These are phyloP conservation scores for Zaprionus nigranus DNA, from an alignment of 1,140 invertebrate species.

Conservation along the genomic window DNA sequence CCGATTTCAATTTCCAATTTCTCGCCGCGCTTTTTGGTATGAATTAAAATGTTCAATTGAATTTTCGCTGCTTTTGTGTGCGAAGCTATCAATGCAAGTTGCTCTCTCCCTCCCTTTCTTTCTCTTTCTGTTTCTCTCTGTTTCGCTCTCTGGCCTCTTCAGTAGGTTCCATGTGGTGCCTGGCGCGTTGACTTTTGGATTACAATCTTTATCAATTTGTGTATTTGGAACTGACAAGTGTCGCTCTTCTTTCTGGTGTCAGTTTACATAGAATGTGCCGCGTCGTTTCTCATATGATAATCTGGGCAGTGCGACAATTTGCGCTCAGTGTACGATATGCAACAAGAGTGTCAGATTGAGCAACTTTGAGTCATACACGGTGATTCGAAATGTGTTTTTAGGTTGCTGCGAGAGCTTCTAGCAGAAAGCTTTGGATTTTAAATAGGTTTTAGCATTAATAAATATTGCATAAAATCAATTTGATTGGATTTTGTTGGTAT, in stretches of 20 bases:
- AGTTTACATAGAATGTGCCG: slow-evolving; percentile 34
- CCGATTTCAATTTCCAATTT: slow-evolving; percentile 48
- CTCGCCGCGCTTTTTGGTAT: slow-evolving; percentile 26
- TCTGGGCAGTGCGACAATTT: not conserved
- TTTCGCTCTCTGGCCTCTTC: slow-evolving; percentile 9
- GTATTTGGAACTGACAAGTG: slow-evolving; percentile 26
- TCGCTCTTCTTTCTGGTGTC: slow-evolving; percentile 17
- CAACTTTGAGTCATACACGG: not conserved
- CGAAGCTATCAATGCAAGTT: slow-evolving; percentile 59
- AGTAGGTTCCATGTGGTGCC: slow-evolving; percentile 61
- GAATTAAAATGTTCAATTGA: slow-evolving; percentile 75
- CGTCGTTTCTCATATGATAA: slow-evolving; percentile 13
- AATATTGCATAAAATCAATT: too few species aligned
- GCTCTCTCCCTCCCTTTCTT: slow-evolving; percentile 6
- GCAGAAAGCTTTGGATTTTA: too few species aligned
- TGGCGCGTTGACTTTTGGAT: slow-evolving; percentile 68
- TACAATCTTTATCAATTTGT: slow-evolving; percentile 79
- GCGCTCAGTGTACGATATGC: not conserved
- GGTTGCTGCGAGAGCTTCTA: not conserved
- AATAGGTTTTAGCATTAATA: too few species aligned
- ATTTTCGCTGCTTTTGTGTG: slow-evolving; percentile 53
- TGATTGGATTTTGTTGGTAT: too few species aligned
- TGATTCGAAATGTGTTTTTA: not conserved
- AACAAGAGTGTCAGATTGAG: not conserved
- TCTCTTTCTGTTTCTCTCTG: not conserved